phyloP scores from a whole-genome alignment of 2,888 invertebrate species.

The Lycia hirtaria region DNA sequence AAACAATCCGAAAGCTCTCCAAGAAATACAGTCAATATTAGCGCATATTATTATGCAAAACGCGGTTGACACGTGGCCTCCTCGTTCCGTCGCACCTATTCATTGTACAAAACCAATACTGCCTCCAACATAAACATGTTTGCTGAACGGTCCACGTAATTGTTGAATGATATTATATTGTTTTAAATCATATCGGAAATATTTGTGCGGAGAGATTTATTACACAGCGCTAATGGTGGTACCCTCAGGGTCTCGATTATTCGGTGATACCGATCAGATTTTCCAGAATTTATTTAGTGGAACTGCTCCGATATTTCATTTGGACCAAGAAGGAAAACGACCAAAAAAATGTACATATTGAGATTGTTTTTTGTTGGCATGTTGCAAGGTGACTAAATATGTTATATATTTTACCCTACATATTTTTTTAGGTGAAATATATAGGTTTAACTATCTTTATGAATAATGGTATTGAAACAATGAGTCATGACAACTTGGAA shows the following conservation, averaged over 20 bases:
- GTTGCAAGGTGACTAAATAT: no score
- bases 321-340: no score
- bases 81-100: slow-evolving; percentile 68
- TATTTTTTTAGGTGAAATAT: no score
- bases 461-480: no score
- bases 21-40: slow-evolving; percentile 58
- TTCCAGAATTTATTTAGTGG: background rate
- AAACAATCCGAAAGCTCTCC: slow-evolving; percentile 1
- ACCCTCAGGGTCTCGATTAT: background rate
- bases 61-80: slow-evolving; percentile 48
- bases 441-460: no score
- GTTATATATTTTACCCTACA: no score
- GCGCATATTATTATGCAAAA: slow-evolving; percentile 68
- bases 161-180: slow-evolving; percentile 45
- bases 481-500: no score
- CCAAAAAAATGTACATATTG: no score
- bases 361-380: no score
- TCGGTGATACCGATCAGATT: slow-evolving; percentile 14
- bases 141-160: slow-evolving; percentile 55
- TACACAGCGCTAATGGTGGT: background rate
- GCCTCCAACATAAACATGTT: slow-evolving; percentile 70
- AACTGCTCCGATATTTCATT: no score
- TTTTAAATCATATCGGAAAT: slow-evolving; percentile 34
- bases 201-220: slow-evolving; percentile 15
- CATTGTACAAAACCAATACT: slow-evolving; percentile 69